Evolutionary conservation across 1,140 invertebrate species (phyloP).

Genomic region (Aphelinus certus): DNA sequence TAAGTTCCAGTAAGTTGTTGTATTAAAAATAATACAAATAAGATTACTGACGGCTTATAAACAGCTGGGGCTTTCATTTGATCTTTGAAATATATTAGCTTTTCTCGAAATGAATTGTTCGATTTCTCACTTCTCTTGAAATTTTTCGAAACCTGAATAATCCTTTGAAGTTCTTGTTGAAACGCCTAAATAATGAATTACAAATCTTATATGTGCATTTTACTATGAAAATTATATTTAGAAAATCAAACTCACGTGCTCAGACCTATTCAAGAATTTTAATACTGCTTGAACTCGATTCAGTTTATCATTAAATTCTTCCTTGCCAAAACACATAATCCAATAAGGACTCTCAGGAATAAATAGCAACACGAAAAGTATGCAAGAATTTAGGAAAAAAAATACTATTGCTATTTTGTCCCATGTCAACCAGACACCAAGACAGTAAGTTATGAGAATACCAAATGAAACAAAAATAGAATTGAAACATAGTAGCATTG

Average conservation of each 20-base stretch:
- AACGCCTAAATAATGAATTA: conserved; percentile 54
- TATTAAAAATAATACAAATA: conserved; percentile 65
- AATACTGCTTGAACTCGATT: conserved; percentile 57
- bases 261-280: conserved; percentile 59
- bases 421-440: conserved; percentile 65
- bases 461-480: conserved; percentile 69
- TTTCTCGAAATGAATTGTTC: conserved; percentile 18
- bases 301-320: conserved; percentile 48
- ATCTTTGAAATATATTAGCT: not conserved
- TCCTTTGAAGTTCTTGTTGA: conserved; percentile 54
- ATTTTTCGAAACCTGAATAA: conserved; percentile 47
- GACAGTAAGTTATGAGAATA: conserved; percentile 66
- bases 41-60: conserved; percentile 66
- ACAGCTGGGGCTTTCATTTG: conserved; percentile 47
- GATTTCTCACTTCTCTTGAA: conserved; percentile 1
- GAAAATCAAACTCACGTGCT: conserved; percentile 40
- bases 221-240: conserved; percentile 21
- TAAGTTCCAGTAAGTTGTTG: conserved; percentile 72
- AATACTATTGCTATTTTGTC: conserved; percentile 62
- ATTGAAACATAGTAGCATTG: conserved; percentile 68
- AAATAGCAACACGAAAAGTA: conserved; percentile 57
- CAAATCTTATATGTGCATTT: conserved; percentile 8
- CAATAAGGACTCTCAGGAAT: conserved; percentile 71
- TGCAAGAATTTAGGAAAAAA: conserved; percentile 52
- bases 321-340: conserved; percentile 62